These are phyloP conservation scores for Eleutherodactylus coqui DNA, from an alignment of 2,797 vertebrate species.

Conservation along the genomic window DNA sequence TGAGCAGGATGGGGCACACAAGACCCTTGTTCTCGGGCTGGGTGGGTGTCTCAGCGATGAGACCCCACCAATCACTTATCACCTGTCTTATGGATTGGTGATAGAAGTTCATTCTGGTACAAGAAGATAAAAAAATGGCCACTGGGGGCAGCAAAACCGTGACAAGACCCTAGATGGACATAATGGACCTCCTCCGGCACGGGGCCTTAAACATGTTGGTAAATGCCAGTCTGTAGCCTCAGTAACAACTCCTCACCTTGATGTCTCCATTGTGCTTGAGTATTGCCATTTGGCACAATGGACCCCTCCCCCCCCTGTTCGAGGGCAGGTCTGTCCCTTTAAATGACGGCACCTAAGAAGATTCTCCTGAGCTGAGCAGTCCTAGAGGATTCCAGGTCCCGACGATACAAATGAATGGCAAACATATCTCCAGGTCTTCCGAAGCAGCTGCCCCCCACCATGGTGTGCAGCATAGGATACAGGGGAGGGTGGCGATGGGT, in stretches of 20 bases:
- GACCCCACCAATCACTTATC: too few species aligned
- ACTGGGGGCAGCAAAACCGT: too few species aligned
- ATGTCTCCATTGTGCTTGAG: background rate
- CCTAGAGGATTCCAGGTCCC: background rate
- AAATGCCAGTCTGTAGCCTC: background rate
- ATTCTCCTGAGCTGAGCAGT: conserved; percentile 6
- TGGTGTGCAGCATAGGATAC: background rate
- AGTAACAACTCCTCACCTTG: background rate
- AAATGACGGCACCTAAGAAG: background rate
- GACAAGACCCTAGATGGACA: too few species aligned
- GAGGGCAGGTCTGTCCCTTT: background rate
- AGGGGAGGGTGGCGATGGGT: background rate
- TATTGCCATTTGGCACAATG: background rate
- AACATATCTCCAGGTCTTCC: background rate
- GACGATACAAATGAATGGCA: background rate
- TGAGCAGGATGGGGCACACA: too few species aligned
- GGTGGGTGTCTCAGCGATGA: too few species aligned
- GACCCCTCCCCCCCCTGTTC: background rate
- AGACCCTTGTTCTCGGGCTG: too few species aligned
- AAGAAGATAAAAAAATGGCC: too few species aligned
- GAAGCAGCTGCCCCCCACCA: background rate
- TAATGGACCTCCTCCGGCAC: too few species aligned
- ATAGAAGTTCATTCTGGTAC: too few species aligned
- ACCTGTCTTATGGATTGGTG: too few species aligned
- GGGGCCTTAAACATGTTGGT: background rate